These are phyloP conservation scores for Oenanthe oenanthe DNA, from an alignment of 2,113 vertebrate genomes.

Conservation along the genomic window DNA sequence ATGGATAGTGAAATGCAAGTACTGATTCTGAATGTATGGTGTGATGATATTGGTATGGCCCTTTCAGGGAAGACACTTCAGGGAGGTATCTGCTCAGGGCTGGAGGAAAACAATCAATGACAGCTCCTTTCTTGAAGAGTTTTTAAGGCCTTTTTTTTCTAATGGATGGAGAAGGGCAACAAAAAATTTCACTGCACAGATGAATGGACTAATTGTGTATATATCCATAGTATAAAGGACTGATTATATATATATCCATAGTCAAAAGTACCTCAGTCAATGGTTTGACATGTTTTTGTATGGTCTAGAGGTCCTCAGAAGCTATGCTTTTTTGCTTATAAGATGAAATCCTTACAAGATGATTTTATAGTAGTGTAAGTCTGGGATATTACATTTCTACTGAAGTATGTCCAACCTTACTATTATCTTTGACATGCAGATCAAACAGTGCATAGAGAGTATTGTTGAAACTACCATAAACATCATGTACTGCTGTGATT, in stretches of 20 bases:
- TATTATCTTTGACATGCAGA: neutral
- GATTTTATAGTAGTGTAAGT: neutral
- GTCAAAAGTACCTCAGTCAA: neutral
- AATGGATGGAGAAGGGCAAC: neutral
- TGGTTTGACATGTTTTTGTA: neutral
- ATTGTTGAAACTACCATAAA: neutral
- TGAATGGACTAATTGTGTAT: neutral
- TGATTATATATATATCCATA: fast-evolving
- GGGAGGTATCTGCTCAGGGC: neutral
- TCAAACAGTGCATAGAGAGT: neutral
- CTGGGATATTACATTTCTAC: neutral
- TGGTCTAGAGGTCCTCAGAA: neutral
- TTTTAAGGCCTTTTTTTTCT: neutral
- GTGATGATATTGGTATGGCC: neutral
- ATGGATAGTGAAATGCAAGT: neutral
- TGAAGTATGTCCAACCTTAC: neutral
- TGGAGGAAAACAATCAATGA: neutral
- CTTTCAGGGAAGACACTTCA: neutral
- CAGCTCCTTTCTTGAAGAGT: neutral
- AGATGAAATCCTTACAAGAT: neutral
- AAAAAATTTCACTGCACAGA: neutral
- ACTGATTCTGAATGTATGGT: neutral
- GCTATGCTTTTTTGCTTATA: neutral
- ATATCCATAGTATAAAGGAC: fast-evolving
- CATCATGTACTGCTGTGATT: neutral